Base-by-base conservation (phyloP, 2,797 vertebrate species). In the Phrynocephalus vlangalii region DNA sequence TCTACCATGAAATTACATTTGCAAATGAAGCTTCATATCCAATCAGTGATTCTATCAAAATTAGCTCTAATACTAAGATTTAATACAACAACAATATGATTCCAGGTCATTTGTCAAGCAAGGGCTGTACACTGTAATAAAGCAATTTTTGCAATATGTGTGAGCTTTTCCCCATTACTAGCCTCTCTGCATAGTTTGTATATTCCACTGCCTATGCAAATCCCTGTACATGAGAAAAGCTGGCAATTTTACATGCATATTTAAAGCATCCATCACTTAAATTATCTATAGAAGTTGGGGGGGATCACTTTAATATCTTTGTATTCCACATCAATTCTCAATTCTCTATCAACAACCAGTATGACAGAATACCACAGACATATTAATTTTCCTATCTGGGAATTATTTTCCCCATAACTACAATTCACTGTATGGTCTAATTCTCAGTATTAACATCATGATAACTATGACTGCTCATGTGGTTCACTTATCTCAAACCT, bases 21-120 rank as follows among this genome's bases (percentile, higher is more conserved):
- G 82, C 24, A 71, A 87, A 75, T 33, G 16, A 81, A 82, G 72
- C 22, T 87, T 77, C 9, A 9, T 68, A n/a, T 88, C 88, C 85
- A 10, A n/a, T 2, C 0, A 90, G 70, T 1, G 8, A 20, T 2
- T 85, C 50, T 52, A 81, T 1, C 70, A 26, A 77, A 82, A 5
- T 6, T 1, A 72, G 6, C 28, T 79, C 44, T 4, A 67, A 38
- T 56, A 63, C 30, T 86, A 5, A 68, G 3, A 84, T 30, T 87
- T 75, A 89, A 91, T 28, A 24, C 30, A 91, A 50, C 2, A 90
- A 22, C 9, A 77, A 1, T 66, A 3, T 75, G 78, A 81, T 6
- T 8, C 1, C 30, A 30, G 30, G 79, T 67, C 18, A 76, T 80
- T 38, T 68, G 48, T 73, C 28, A 76, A 85, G 33, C 38, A 76